Evolutionary conservation across 2,888 invertebrate species (phyloP).

Genomic region (Eumacrocentrus americanus): DNA sequence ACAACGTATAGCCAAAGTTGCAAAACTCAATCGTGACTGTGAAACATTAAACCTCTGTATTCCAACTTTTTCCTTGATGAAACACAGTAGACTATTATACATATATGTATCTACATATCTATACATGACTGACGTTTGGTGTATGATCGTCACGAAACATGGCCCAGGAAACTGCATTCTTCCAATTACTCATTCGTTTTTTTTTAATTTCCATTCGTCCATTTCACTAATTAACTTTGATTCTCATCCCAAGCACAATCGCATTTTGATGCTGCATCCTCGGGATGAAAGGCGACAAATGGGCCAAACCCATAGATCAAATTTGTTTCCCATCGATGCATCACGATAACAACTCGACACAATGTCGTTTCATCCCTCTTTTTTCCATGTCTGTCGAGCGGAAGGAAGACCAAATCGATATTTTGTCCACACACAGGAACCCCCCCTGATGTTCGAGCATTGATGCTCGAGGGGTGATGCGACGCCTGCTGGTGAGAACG

Average conservation of each 20-base stretch:
- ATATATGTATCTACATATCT: background rate
- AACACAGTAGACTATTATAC: background rate
- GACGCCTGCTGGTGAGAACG: conserved; percentile 26
- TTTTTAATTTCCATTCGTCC: conserved; percentile 1
- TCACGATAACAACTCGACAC: conserved; percentile 24
- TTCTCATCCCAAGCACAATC: background rate
- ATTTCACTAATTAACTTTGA: conserved; percentile 5
- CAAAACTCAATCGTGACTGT: conserved; percentile 23
- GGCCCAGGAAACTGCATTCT: too few relatives aligned
- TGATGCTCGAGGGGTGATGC: conserved; percentile 7
- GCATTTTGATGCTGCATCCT: conserved; percentile 17
- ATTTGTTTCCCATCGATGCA: conserved; percentile 26
- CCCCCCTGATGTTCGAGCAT: background rate
- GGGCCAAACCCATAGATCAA: conserved; percentile 22
- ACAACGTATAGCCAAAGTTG: conserved; percentile 20
- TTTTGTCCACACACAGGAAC: conserved; percentile 18
- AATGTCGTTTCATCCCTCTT: conserved; percentile 22
- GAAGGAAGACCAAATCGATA: conserved; percentile 26
- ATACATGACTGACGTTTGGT: background rate
- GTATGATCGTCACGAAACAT: background rate
- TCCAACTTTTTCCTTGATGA: conserved; percentile 6
- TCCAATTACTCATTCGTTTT: too few relatives aligned
- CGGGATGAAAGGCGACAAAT: conserved; percentile 25
- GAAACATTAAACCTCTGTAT: conserved; percentile 21
- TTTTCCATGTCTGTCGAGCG: conserved; percentile 13